phyloP scores from a whole-genome alignment of 2,113 vertebrate genomes.

The Vidua chalybeata region DNA sequence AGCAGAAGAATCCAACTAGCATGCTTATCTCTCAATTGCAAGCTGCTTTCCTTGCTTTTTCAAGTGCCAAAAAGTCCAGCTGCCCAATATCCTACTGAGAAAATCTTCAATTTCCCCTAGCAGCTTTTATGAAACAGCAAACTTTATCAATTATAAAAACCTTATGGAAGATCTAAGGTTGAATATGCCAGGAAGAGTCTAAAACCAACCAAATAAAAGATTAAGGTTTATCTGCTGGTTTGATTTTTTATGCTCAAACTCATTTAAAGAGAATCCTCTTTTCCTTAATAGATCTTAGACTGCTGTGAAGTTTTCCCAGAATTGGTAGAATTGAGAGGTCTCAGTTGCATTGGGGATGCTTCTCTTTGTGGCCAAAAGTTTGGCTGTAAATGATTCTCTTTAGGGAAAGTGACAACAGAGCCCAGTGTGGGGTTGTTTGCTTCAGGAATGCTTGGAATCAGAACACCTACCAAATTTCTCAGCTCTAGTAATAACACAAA shows the following conservation, averaged over 20 bases:
- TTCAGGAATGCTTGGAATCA: neutral
- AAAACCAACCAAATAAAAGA: neutral
- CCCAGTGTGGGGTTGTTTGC: fast-evolving
- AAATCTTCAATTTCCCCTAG: neutral
- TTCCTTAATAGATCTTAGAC: neutral
- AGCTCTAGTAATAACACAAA: neutral
- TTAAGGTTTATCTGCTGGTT: neutral
- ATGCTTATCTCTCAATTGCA: constrained; percentile 11
- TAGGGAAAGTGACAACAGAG: neutral
- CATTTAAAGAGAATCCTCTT: neutral
- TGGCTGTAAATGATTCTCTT: neutral
- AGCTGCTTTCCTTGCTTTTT: neutral
- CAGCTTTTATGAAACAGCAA: neutral
- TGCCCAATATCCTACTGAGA: neutral
- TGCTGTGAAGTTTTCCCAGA: neutral
- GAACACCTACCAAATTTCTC: neutral
- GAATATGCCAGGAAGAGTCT: neutral
- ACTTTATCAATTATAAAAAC: neutral
- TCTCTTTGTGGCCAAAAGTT: neutral
- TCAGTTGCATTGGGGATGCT: neutral
- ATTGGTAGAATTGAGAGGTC: neutral
- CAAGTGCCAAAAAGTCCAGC: constrained; percentile 7
- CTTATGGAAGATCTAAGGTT: neutral
- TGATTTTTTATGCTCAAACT: neutral
- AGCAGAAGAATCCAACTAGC: neutral